These are phyloP conservation scores for Piprites chloris DNA, from an alignment of 2,113 vertebrate species.

Conservation along the genomic window DNA sequence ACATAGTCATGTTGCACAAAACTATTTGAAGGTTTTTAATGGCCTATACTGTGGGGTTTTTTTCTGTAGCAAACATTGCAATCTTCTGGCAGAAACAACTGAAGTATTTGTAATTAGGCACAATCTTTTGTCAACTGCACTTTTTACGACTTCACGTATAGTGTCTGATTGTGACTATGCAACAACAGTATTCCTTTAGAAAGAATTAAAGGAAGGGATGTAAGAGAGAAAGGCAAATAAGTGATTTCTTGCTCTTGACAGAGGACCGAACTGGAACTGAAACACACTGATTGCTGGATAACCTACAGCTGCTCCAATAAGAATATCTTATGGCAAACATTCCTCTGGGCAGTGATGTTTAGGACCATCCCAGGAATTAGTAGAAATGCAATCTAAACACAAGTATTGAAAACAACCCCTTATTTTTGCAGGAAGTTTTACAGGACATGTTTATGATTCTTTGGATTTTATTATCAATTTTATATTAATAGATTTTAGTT, in stretches of 20 bases:
- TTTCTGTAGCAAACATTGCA: neutral
- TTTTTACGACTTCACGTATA: neutral
- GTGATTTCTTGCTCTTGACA: neutral
- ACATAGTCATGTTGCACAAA: neutral
- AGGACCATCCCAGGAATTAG: neutral
- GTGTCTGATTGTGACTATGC: neutral
- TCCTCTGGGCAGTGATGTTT: neutral
- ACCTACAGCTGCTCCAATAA: neutral
- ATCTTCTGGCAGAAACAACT: neutral
- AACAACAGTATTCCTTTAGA: neutral
- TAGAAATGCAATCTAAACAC: neutral
- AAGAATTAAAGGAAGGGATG: neutral
- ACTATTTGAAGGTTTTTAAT: neutral
- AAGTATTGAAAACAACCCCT: neutral
- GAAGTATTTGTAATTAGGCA: neutral
- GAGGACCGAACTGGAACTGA: neutral
- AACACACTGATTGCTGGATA: neutral
- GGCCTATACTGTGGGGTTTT: neutral
- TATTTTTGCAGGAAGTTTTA: neutral
- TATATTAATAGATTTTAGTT: neutral
- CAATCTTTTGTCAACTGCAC: neutral
- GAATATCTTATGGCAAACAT: neutral
- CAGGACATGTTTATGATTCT: neutral
- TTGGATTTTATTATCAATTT: neutral
- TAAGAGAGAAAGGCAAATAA: neutral